phyloP scores from a whole-genome alignment of 2,888 invertebrate species.

The Neria commutata region DNA sequence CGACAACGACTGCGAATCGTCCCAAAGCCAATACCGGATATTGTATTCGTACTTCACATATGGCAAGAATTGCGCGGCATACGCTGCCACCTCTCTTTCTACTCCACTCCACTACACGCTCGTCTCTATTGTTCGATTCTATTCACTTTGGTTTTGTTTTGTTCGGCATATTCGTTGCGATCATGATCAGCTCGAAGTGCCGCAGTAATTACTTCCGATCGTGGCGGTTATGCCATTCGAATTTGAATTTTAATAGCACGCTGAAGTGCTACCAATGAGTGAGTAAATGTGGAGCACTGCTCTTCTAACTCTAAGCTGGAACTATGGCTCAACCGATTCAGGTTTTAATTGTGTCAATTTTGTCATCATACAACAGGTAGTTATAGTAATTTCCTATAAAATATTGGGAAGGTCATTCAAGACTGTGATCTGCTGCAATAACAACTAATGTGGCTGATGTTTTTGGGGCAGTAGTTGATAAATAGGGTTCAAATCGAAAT shows the following conservation, averaged over 20 bases:
- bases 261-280: no score
- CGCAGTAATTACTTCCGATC: conserved; percentile 7
- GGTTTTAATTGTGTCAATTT: neutral
- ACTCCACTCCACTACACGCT: no score
- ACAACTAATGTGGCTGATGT: no score
- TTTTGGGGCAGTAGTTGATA: no score
- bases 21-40: conserved; percentile 43
- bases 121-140: no score
- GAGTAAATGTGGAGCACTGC: neutral
- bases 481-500: no score
- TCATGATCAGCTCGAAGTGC: neutral
- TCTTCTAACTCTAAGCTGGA: neutral
- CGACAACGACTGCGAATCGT: conserved; percentile 14
- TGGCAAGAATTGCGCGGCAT: conserved; percentile 30
- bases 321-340: neutral
- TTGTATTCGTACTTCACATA: conserved; percentile 58
- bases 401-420: no score
- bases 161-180: conserved; percentile 5
- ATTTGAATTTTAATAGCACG: conserved; percentile 2
- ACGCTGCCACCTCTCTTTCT: neutral
- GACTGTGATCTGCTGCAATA: no score
- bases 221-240: neutral
- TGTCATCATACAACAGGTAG: neutral
- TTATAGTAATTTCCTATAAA: neutral
- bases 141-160: conserved; percentile 11